These are phyloP conservation scores for Chroicocephalus ridibundus DNA, from an alignment of 2,113 vertebrate genomes.

Conservation along the genomic window DNA sequence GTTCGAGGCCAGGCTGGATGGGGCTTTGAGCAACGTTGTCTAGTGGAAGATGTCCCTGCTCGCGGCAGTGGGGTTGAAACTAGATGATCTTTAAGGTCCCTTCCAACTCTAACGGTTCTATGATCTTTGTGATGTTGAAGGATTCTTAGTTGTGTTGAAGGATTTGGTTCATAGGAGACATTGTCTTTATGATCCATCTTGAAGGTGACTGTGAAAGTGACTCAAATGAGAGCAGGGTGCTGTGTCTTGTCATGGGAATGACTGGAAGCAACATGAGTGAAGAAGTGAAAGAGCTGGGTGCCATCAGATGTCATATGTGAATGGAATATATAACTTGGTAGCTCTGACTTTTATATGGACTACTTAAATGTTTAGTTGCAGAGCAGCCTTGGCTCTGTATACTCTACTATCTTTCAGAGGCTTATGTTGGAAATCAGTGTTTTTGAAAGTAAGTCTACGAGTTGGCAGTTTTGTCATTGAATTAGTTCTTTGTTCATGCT, in stretches of 20 bases:
- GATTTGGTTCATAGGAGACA: neutral
- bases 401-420: neutral
- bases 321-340: neutral
- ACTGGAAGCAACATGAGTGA: fast-evolving
- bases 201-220: neutral
- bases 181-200: neutral
- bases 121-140: neutral
- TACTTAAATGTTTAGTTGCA: neutral
- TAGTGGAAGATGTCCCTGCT: neutral
- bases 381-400: neutral
- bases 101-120: neutral
- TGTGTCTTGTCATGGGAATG: neutral
- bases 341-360: neutral
- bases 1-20: neutral
- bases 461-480: neutral
- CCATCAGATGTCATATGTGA: neutral
- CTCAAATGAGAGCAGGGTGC: neutral
- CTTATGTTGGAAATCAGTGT: neutral
- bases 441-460: neutral
- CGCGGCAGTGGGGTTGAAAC: neutral
- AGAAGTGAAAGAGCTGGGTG: neutral
- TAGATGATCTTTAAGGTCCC: neutral
- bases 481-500: neutral
- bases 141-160: neutral
- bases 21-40: neutral